Percentiles rank a stretch among this genome's conserved stretches.
These are phyloP conservation scores for Elymnias hypermnestra DNA, from an alignment of 1,140 invertebrate species.

Conservation along the genomic window DNA sequence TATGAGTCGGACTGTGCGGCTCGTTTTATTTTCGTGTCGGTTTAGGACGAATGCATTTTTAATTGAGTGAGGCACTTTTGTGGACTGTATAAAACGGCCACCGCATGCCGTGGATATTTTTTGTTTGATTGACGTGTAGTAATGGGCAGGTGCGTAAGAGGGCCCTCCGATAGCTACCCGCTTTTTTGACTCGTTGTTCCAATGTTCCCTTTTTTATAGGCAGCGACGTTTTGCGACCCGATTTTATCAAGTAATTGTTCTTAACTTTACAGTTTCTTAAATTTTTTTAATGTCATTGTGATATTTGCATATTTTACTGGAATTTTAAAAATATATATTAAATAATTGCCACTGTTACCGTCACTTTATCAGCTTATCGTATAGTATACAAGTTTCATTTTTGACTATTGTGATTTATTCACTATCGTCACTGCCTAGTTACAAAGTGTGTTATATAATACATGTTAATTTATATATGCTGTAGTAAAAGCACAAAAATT, in stretches of 20 bases:
- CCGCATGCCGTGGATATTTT: constrained; percentile 63
- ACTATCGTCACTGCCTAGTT: too few relatives aligned
- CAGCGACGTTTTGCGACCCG: constrained; percentile 38
- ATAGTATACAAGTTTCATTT: too few relatives aligned
- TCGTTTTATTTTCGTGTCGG: constrained; percentile 56
- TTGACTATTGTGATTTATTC: too few relatives aligned
- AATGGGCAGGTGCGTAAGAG: constrained; percentile 70
- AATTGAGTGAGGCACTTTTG: constrained; percentile 73
- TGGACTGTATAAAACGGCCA: constrained; percentile 69
- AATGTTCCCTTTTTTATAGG: constrained; percentile 47
- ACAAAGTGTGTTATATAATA: too few relatives aligned
- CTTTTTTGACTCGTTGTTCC: constrained; percentile 43
- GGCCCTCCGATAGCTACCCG: constrained; percentile 54
- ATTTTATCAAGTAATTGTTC: constrained; percentile 42
- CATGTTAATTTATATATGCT: too few relatives aligned
- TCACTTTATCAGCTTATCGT: too few relatives aligned
- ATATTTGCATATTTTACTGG: too few relatives aligned
- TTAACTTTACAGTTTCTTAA: too few relatives aligned
- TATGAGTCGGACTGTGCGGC: constrained; percentile 60
- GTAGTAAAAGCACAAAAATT: too few relatives aligned
- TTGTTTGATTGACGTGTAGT: constrained; percentile 71
- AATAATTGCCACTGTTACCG: too few relatives aligned
- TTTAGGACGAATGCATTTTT: constrained; percentile 73
- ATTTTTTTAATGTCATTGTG: too few relatives aligned
- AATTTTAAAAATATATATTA: too few relatives aligned